Conservation (phyloP, 1,140 invertebrate genomes). For the Drosophila nannoptera region DNA sequence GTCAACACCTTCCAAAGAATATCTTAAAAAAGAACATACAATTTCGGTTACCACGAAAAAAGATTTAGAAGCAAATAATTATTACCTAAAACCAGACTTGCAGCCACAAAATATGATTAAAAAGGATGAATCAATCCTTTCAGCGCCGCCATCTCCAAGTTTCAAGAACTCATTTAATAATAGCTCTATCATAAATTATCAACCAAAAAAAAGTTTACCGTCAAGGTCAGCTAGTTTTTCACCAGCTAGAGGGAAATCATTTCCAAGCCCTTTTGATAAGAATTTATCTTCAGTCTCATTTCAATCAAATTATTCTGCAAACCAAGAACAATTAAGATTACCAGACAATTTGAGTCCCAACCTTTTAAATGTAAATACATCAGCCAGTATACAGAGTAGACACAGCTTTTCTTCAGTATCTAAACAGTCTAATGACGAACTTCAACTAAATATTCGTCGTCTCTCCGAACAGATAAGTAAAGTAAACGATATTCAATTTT, state of each 20-base stretch:
- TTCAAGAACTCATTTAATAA: constrained; percentile 43
- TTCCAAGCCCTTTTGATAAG: constrained; percentile 47
- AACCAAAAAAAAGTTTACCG: constrained; percentile 26
- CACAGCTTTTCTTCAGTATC: constrained; percentile 72
- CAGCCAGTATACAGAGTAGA: constrained; percentile 55
- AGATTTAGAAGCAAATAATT: constrained; percentile 34
- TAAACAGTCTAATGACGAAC: constrained; percentile 58
- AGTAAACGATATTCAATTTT: constrained; percentile 34
- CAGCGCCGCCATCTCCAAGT: constrained; percentile 64
- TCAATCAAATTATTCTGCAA: constrained; percentile 12
- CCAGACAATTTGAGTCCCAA: constrained; percentile 31
- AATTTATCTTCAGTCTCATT: constrained; percentile 14
- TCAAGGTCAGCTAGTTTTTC: constrained; percentile 62
- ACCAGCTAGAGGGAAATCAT: constrained; percentile 54
- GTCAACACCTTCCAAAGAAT: constrained; percentile 21
- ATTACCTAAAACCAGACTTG: constrained; percentile 35
- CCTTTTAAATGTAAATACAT: constrained; percentile 45
- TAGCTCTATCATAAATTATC: constrained; percentile 29
- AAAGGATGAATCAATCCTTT: constrained; percentile 40
- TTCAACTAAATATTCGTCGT: constrained; percentile 71
- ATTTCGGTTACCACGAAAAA: constrained; percentile 34
- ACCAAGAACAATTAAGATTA: constrained; percentile 16
- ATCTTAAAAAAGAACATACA: constrained; percentile 25
- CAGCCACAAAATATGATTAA: constrained; percentile 28
- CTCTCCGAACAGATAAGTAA: constrained; percentile 70